Base-by-base conservation (phyloP, 35 echinoderm and acorn worm genomes). In the Acanthaster planci region DNA sequence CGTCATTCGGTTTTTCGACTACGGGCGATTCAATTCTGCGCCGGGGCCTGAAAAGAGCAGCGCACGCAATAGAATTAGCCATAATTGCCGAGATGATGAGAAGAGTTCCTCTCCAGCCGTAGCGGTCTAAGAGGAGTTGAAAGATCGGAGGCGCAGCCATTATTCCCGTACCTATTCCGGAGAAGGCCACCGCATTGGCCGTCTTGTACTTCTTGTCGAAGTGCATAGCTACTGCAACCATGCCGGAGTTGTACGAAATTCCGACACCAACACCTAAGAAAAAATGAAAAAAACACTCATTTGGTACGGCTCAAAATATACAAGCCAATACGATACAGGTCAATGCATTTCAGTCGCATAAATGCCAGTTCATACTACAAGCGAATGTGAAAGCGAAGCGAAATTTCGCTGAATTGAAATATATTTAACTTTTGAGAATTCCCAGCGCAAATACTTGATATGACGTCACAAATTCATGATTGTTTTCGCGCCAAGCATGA, bases 21-120 rank as follows among this genome's bases (percentile, higher is more conserved):
- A 23, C 10, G 22, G 60, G 12, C 4, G 4, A 12, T 12, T 47
- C 4, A 34, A 30, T 27, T 5, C 8, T 23, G 60, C 22, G 60
- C 22, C 42, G 87, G 8, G 90, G 90, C 76, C 84, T 40, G 55
- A 38, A 80, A 9, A 92, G 31, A 26, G 84, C 38, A 14, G 76
- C 90, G 81, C 57, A 51, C 6, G 67, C 84, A 37, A 52, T 39
- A 18, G 81, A 23, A 54, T 92, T 78, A 23, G 35, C 59, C 23
- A 38, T 18, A 6, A 92, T 30, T 19, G 55, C 90, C 15, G 36
- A 51, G 1, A 80, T 27, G 17, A 92, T 67, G 21, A 92, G 53
- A 7, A 92, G 53, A 8, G 90, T 67, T 5, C 83, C 84, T 26
- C 84, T 47, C 90, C 90, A 92, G 2, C 90, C 84, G 55, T 92